Evolutionary conservation across 1,140 invertebrate genomes (phyloP).

Genomic region (Drosophila parabipectinata): DNA sequence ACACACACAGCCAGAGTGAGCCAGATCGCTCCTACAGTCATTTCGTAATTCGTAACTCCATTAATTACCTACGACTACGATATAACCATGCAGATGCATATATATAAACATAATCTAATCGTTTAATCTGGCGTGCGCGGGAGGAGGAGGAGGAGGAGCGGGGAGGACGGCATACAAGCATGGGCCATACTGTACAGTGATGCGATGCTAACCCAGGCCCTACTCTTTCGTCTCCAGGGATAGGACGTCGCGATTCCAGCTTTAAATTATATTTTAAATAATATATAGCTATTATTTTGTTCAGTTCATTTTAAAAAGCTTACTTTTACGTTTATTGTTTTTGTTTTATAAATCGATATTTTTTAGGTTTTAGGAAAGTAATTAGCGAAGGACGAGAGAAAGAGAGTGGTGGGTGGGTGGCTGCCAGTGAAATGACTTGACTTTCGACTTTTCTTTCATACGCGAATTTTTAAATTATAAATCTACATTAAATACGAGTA

Average conservation of each 20-base stretch:
- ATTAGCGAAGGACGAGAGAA: constrained; percentile 24
- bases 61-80: constrained; percentile 44
- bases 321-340: constrained; percentile 53
- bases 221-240: constrained; percentile 55
- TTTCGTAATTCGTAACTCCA: constrained; percentile 53
- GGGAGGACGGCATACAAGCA: constrained; percentile 40
- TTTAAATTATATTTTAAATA: constrained; percentile 67
- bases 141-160: neutral
- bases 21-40: constrained; percentile 61
- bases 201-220: constrained; percentile 70
- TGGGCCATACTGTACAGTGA: constrained; percentile 77
- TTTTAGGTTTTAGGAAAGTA: constrained; percentile 62
- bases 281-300: constrained; percentile 58
- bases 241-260: constrained; percentile 62
- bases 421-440: constrained; percentile 68
- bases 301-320: constrained; percentile 29
- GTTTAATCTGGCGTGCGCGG: constrained; percentile 27
- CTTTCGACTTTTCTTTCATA: constrained; percentile 76
- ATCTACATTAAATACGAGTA: constrained; percentile 52
- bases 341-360: constrained; percentile 40
- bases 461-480: constrained; percentile 75
- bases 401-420: constrained; percentile 1
- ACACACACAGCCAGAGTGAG: constrained; percentile 54
- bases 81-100: constrained; percentile 44
- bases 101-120: constrained; percentile 50